Evolutionary conservation across 2,888 invertebrate species (phyloP).

Genomic region (Hemistola chrysoprasaria): DNA sequence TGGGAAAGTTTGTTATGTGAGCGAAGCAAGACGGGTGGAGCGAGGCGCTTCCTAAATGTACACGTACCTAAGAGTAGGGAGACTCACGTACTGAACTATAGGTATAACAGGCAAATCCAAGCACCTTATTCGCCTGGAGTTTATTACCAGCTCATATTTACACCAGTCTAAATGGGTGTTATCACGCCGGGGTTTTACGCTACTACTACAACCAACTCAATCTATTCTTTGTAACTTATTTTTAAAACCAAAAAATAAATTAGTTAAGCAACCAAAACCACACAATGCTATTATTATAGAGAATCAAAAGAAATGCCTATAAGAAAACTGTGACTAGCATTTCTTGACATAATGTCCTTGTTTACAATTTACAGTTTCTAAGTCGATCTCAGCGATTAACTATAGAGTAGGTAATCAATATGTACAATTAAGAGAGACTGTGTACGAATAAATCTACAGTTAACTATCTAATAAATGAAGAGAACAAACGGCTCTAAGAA

Average conservation of each 20-base stretch:
- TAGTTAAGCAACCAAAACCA: no score
- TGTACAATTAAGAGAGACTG: conserved; percentile 8
- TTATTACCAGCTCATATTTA: conserved; percentile 78
- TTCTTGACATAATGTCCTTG: no score
- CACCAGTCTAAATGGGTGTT: conserved; percentile 69
- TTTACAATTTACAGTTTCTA: no score
- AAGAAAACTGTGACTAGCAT: no score
- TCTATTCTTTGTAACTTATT: conserved; percentile 29
- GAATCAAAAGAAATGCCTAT: no score
- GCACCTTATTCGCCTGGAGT: conserved; percentile 63
- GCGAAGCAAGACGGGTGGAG: conserved; percentile 21
- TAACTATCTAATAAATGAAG: conserved; percentile 67
- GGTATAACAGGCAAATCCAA: conserved; percentile 71
- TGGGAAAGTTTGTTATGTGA: conserved; percentile 61
- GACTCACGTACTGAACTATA: conserved; percentile 70
- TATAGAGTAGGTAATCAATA: no score
- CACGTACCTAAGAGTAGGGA: no score
- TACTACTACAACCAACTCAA: conserved; percentile 33
- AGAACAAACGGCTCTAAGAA: conserved; percentile 74
- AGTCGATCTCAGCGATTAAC: no score
- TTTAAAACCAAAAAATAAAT: no score
- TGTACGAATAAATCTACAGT: conserved; percentile 39
- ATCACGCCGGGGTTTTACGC: conserved; percentile 47
- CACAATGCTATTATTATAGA: no score
- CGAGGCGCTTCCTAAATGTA: conserved; percentile 32